phyloP scores from a whole-genome alignment of 1,140 invertebrate species.

The Phthorimaea operculella region DNA sequence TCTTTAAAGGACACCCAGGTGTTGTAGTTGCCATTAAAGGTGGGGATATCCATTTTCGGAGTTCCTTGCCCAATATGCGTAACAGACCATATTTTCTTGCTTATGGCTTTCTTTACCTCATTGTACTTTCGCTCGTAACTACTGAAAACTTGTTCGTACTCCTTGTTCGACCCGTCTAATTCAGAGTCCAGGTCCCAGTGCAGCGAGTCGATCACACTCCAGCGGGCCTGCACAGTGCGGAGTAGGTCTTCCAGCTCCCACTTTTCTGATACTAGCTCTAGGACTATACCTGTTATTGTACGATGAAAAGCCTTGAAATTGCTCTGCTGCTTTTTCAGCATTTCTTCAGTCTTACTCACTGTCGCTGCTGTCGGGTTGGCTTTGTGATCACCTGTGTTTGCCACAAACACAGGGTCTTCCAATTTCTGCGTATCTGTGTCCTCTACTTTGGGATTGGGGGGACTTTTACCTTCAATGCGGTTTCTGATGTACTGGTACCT shows the following conservation, averaged over 20 bases:
- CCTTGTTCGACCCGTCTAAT: background rate
- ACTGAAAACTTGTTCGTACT: slow-evolving; percentile 1
- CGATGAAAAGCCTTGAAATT: slow-evolving; percentile 5
- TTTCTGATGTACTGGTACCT: background rate
- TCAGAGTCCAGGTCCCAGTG: slow-evolving; percentile 8
- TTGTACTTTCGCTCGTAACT: slow-evolving; percentile 3
- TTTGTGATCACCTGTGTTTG: background rate
- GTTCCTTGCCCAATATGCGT: background rate
- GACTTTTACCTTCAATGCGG: background rate
- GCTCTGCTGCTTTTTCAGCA: slow-evolving; percentile 13
- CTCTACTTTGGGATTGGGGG: background rate
- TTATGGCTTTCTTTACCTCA: slow-evolving; percentile 4
- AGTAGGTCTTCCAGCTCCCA: slow-evolving; percentile 6
- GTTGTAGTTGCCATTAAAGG: background rate
- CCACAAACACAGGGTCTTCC: background rate
- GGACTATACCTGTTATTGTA: background rate
- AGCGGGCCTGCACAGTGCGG: background rate
- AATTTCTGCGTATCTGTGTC: background rate
- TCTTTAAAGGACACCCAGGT: slow-evolving; percentile 8
- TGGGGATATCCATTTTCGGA: slow-evolving; percentile 7
- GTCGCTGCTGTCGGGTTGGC: background rate
- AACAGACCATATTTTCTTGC: slow-evolving; percentile 4
- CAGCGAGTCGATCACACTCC: slow-evolving; percentile 1
- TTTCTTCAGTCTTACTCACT: slow-evolving; percentile 6
- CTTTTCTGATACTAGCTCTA: slow-evolving; percentile 1